Conservation (phyloP, 2,888 invertebrate species). For the Diogma glabrata region DNA sequence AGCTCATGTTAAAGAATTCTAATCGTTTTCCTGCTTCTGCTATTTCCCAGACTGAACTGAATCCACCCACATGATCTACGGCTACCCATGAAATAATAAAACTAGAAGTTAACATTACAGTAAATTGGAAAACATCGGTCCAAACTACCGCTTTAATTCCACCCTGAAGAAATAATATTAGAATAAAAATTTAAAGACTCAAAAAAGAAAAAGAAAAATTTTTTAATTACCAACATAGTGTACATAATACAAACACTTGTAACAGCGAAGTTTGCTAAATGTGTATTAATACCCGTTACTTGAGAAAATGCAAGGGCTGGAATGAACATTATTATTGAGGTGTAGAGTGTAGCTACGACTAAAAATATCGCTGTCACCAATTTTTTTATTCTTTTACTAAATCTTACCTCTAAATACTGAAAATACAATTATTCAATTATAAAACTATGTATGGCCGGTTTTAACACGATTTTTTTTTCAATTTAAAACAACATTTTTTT, state of each 20-base stretch:
- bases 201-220: no score
- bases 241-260: conserved; percentile 45
- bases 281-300: no score
- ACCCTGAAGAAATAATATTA: no score
- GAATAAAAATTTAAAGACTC: no score
- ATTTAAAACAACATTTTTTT: neutral
- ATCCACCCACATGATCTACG: no score
- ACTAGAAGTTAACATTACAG: conserved; percentile 33
- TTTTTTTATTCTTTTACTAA: conserved; percentile 27
- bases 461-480: no score
- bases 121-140: conserved; percentile 40
- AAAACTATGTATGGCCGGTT: no score
- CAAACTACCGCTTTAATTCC: conserved; percentile 42
- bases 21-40: no score
- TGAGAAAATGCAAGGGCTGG: no score
- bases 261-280: conserved; percentile 41
- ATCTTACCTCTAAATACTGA: conserved; percentile 33
- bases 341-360: conserved; percentile 28
- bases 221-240: conserved; percentile 44
- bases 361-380: conserved; percentile 29
- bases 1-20: no score
- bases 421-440: neutral
- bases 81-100: no score
- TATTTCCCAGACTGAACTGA: no score
- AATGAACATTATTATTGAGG: conserved; percentile 30